Percentiles rank a stretch among this genome's conserved stretches.
phyloP scores from a whole-genome alignment of 2,113 vertebrate species.

The Glareola pratincola region DNA sequence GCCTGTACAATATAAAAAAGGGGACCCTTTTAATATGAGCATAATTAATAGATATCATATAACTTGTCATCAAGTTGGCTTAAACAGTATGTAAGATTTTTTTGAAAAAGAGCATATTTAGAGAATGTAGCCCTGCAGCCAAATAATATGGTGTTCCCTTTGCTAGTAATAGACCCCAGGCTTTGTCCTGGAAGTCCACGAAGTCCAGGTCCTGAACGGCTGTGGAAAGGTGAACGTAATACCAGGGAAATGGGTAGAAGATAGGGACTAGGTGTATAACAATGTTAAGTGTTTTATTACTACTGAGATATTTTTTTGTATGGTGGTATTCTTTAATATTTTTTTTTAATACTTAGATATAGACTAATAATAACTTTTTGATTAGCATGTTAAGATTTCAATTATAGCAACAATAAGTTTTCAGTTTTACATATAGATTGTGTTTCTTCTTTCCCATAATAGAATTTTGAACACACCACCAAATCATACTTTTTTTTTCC shows the following conservation, averaged over 20 bases:
- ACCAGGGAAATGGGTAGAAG: background rate
- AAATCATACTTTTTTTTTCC: background rate
- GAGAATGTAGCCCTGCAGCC: background rate
- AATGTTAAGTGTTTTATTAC: background rate
- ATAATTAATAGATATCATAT: background rate
- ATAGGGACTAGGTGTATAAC: background rate
- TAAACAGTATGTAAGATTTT: background rate
- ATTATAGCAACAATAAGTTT: background rate
- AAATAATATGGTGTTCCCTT: background rate
- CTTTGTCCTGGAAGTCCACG: background rate
- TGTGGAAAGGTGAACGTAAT: background rate
- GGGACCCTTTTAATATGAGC: background rate
- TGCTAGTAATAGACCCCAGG: background rate
- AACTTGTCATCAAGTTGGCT: background rate
- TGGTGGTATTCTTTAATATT: background rate
- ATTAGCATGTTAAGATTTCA: background rate
- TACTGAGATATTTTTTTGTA: background rate
- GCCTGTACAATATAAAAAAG: background rate
- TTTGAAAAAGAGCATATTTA: accelerated
- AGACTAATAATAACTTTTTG: background rate
- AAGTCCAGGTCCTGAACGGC: background rate
- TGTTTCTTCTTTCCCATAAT: background rate
- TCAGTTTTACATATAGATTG: background rate
- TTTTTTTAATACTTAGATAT: background rate
- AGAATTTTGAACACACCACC: background rate